Base-by-base conservation (phyloP, 2,113 vertebrate genomes). In the Platichthys flesus region DNA sequence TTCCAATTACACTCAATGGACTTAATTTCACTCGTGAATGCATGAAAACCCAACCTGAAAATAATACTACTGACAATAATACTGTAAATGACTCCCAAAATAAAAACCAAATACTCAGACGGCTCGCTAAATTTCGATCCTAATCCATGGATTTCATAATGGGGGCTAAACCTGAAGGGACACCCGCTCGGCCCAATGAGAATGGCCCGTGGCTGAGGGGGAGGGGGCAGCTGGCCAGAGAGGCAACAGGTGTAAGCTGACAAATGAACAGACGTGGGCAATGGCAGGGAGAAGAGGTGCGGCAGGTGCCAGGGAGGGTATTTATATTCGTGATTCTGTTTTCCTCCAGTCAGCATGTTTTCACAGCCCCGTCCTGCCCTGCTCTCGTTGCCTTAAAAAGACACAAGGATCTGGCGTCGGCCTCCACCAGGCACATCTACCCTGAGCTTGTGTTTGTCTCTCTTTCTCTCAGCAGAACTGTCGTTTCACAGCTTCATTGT, bases 281-380 rank as follows among this genome's bases (percentile, higher is more conserved):
- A 67, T 24, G 49, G 67, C 26, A 74, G 74, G 26, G 42, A 35
- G 78, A 85, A 47, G 88, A 59, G 60, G 79, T 71, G 76, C 12
- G 60, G 90, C 92, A 90, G 88, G 85, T 88, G 89, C 78, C 74
- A 5, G 59, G 40, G 80, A 67, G 89, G 78, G 83, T 93, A 93
- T 93, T 93, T 92, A 92, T 93, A 94, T 82, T 85, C 77, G 9
- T 75, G 86, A 91, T 90, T 88, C 76, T 40, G 74, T 86, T 92
- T 91, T 90, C 83, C 81, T 80, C 26, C 85, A 77, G 90, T 94
- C 93, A 93, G 93, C 93, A 92, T 84, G 83, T 92, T 92, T 91
- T 88, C 72, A 73, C 76, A 82, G 87, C 63, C 9, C 58, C 52
- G 24, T 72, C 26, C 52, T 57, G 78, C 68, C 20, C 62, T 23